Conservation (phyloP, 2,888 invertebrate genomes). For the Tenthredo livida region DNA sequence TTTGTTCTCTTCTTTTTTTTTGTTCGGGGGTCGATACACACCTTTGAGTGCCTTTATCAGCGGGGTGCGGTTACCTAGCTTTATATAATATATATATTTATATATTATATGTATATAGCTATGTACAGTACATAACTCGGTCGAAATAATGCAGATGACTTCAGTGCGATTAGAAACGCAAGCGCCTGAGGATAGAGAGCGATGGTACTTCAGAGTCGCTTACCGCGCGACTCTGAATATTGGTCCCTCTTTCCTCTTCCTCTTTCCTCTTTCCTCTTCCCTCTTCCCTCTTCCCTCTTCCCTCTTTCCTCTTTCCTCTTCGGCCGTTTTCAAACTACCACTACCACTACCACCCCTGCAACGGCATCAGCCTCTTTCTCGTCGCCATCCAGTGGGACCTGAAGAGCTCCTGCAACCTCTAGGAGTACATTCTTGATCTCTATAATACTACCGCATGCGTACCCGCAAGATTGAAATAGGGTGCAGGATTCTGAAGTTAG, state of each 20-base stretch:
- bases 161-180: constrained; percentile 71
- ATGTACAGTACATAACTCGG: neutral
- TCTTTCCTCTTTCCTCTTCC: constrained; percentile 2
- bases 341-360: neutral
- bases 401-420: neutral
- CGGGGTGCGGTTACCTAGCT: neutral
- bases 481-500: neutral
- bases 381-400: neutral
- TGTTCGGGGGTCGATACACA: neutral
- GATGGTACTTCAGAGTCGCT: constrained; percentile 72
- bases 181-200: constrained; percentile 62
- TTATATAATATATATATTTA: neutral
- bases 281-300: constrained; percentile 52
- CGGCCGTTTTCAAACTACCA: neutral
- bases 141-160: constrained; percentile 70
- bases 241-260: constrained; percentile 57
- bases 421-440: constrained; percentile 1
- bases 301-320: neutral
- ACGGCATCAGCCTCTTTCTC: neutral
- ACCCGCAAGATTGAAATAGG: neutral
- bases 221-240: constrained; percentile 70
- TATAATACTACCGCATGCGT: neutral
- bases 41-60: constrained; percentile 3
- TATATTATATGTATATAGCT: neutral
- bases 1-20: neutral